Evolutionary conservation across 2,113 vertebrate species (phyloP), one percentile per base, ranked within the genome.

Genomic region (Pygathrix nemaeus): DNA sequence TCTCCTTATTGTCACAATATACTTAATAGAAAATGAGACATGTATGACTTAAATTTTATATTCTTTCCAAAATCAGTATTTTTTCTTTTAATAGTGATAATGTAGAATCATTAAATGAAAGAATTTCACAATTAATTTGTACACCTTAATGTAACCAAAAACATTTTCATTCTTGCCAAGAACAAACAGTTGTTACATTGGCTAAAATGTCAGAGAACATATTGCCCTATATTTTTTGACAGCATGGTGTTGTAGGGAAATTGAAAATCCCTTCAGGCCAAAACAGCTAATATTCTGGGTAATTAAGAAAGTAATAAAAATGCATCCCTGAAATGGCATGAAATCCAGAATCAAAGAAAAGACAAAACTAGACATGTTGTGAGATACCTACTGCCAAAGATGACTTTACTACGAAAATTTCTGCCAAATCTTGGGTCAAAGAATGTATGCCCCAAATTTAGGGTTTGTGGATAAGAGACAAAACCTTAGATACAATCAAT

Each of bases 161-260:
- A 59, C 70, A 5, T 3, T 64, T 43, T 61, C 86, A 1, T 30
- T 59, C 92, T 93, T 73, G 4, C 64, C 64, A 50, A 57, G 64
- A 94, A 83, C n/a, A 88, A 90, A 76, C 45, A 16, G n/a, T 5
- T 10, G 17, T 94, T 30, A 68, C 11, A 30, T 85, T 43, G 94
- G 38, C 25, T 94, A 61, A 86, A 14, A 17, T 93, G 25, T 70
- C 50, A 66, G 20, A 83, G 55, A 94, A 98, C 87, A 87, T 70
- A 43, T 21, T 68, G 0, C 0, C 35, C 75, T 91, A 48, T 25
- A 14, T 61, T 73, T 87, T 88, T 75, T 48, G 7, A 45, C 66
- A 40, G 27, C 32, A 11, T 57, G 6, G 6, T 14, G 5, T 72
- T 14, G 7, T 27, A 83, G n/a, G 6, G 5, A 92, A 66, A 20